These are phyloP conservation scores for Eulimnadia texana DNA, from an alignment of 1,140 invertebrate species.

Conservation along the genomic window DNA sequence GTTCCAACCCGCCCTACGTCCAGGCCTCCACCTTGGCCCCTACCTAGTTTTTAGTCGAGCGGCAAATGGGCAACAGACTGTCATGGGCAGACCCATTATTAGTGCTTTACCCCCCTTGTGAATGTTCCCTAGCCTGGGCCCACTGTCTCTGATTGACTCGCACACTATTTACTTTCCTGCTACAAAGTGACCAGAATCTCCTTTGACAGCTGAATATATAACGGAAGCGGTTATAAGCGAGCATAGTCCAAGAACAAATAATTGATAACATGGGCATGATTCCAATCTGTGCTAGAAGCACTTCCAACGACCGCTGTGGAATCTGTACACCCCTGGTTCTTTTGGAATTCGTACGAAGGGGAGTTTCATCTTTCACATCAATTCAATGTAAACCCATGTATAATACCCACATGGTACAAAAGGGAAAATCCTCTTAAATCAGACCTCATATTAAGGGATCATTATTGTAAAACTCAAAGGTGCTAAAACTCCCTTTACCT, in stretches of 20 bases:
- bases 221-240: not conserved
- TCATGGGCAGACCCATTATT: not conserved
- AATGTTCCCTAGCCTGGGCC: not conserved
- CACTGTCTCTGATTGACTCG: not conserved
- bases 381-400: not conserved
- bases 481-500: not conserved
- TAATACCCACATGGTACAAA: not conserved
- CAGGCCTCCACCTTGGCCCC: too few relatives aligned
- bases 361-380: not conserved
- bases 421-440: not conserved
- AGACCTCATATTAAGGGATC: not conserved
- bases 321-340: not conserved
- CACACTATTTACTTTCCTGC: not conserved
- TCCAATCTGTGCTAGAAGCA: not conserved
- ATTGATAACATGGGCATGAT: not conserved
- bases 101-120: not conserved
- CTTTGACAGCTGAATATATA: not conserved
- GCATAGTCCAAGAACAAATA: not conserved
- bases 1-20: too few relatives aligned
- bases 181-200: not conserved
- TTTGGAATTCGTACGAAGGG: not conserved
- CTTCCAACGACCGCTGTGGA: not conserved
- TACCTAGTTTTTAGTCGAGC: too few relatives aligned
- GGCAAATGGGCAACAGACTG: not conserved
- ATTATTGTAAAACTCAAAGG: not conserved